Conservation (phyloP, 1,140 invertebrate genomes). For the Aphaenogaster floridana region DNA sequence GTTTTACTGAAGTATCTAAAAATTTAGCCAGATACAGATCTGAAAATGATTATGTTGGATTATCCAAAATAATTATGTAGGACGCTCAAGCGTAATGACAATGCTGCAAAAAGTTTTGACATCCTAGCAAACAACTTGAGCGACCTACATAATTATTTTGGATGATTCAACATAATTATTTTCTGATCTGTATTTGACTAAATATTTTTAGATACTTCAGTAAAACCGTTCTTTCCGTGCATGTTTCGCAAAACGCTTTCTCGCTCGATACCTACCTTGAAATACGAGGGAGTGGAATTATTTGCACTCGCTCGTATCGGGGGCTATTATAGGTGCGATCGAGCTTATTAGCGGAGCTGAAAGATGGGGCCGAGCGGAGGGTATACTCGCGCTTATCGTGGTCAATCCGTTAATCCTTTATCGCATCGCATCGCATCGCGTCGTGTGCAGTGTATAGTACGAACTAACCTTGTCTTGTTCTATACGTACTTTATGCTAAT, state of each 20-base stretch:
- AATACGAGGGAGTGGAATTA: slow-evolving; percentile 24
- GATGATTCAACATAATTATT: too few relatives aligned
- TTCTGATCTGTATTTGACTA: too few relatives aligned
- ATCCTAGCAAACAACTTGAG: too few relatives aligned
- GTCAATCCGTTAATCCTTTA: slow-evolving; percentile 18
- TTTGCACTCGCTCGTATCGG: background rate
- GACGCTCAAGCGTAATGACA: too few relatives aligned
- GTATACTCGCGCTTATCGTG: background rate
- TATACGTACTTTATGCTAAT: background rate
- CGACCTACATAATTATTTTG: too few relatives aligned
- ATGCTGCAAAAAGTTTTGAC: too few relatives aligned
- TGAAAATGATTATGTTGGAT: too few relatives aligned
- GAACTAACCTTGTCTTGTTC: background rate
- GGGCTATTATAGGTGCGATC: background rate
- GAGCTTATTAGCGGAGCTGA: slow-evolving; percentile 18
- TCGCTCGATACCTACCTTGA: background rate
- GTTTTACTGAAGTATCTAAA: too few relatives aligned
- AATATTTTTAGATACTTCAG: too few relatives aligned
- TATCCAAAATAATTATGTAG: too few relatives aligned
- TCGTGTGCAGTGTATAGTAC: background rate
- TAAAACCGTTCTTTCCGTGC: too few relatives aligned
- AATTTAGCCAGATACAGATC: too few relatives aligned
- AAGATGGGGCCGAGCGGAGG: background rate
- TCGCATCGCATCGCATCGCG: slow-evolving; percentile 1
- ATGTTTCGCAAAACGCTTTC: background rate